Percentiles rank a stretch among this genome's conserved stretches.
Evolutionary conservation across 2,888 invertebrate genomes (phyloP).

Genomic region (Miltochrista miniata): DNA sequence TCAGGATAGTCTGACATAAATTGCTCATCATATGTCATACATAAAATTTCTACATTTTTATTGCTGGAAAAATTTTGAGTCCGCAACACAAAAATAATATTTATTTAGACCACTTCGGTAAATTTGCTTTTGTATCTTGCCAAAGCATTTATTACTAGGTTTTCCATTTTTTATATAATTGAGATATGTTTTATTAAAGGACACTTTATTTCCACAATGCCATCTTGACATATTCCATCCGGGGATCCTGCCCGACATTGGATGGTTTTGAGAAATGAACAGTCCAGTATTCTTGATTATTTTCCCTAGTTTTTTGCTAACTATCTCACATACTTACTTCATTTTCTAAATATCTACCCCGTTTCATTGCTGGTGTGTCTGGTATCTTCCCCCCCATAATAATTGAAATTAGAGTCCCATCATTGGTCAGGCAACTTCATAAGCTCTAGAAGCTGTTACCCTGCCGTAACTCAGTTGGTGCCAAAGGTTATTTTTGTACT

Average conservation of each 20-base stretch:
- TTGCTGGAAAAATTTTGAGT: constrained; percentile 13
- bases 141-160: constrained; percentile 22
- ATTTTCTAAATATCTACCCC: constrained; percentile 24
- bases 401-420: constrained; percentile 14
- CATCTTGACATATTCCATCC: constrained; percentile 24
- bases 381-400: constrained; percentile 30
- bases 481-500: background rate
- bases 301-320: too few relatives aligned
- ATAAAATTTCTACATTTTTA: constrained; percentile 6
- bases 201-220: constrained; percentile 13
- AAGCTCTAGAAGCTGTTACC: constrained; percentile 38
- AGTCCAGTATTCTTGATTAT: constrained; percentile 30
- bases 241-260: constrained; percentile 40
- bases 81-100: constrained; percentile 28
- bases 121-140: constrained; percentile 28
- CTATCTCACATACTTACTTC: too few relatives aligned
- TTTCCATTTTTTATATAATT: constrained; percentile 21
- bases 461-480: background rate
- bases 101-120: constrained; percentile 16
- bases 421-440: constrained; percentile 28
- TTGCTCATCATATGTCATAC: background rate
- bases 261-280: constrained; percentile 20
- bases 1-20: constrained; percentile 2
- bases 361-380: constrained; percentile 28
- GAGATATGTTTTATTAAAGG: background rate